These are phyloP conservation scores for Sycobia sp. DNA, from an alignment of 1,140 invertebrate species.

Conservation along the genomic window DNA sequence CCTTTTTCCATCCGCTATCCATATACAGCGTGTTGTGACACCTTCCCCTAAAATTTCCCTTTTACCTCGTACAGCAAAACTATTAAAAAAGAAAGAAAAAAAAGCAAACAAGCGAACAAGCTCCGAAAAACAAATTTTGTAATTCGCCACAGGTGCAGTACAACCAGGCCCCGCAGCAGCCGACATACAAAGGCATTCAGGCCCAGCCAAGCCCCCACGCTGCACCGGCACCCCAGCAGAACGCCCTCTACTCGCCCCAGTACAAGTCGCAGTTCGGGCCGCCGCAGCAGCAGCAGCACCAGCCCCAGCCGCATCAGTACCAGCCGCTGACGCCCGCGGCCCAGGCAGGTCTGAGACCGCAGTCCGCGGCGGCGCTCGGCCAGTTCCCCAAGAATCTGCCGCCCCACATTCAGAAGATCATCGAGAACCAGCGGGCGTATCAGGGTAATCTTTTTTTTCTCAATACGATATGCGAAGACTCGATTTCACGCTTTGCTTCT, in stretches of 20 bases:
- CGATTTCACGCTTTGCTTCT: not conserved
- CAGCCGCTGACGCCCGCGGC: constrained; percentile 15
- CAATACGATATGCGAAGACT: not conserved
- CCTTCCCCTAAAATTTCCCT: too few relatives aligned
- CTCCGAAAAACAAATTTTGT: too few relatives aligned
- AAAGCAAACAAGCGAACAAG: too few relatives aligned
- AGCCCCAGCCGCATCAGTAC: constrained; percentile 24
- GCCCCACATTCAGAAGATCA: constrained; percentile 26
- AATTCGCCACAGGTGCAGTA: constrained; percentile 22
- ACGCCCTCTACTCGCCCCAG: not conserved
- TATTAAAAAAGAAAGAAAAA: too few relatives aligned
- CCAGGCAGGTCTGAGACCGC: constrained; percentile 18
- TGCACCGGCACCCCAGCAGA: not conserved
- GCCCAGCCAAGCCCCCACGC: not conserved
- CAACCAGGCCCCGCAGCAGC: constrained; percentile 36
- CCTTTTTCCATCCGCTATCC: too few relatives aligned
- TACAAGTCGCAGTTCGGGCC: constrained; percentile 25
- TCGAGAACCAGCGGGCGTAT: constrained; percentile 17
- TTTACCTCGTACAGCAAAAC: too few relatives aligned
- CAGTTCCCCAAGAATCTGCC: constrained; percentile 27
- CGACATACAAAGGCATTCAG: constrained; percentile 41
- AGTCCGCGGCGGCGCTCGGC: not conserved
- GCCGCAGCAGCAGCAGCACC: constrained; percentile 29
- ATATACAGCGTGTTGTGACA: too few relatives aligned
- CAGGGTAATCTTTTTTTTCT: constrained; percentile 1